Evolutionary conservation across 2,113 vertebrate species (phyloP), one percentile per base, ranked within the genome.

Genomic region (Terrapene triunguis): DNA sequence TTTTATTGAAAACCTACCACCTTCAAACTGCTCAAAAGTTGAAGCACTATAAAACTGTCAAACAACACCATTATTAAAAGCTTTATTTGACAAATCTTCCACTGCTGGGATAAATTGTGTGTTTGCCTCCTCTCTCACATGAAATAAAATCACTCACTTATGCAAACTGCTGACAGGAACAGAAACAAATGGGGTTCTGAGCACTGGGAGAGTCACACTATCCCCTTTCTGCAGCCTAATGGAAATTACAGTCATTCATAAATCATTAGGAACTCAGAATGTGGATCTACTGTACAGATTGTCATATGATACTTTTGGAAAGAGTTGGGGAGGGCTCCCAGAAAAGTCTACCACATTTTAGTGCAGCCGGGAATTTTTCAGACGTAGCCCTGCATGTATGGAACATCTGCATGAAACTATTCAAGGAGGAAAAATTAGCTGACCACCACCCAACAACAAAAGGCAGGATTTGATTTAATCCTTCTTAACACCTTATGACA

Each of bases 1-100:
- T 98, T 98, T 98, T 98, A 98, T 98, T 97, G 98, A 98, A 98
- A 98, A 98, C 96, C 98, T 98, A 98, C 98, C 98, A 98, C 98
- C 98, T 98, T 98, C 98, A 98, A 98, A 98, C 98, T 97, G 97
- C 91, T 87, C 1, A 17, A 97, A 97, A 98, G 98, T 98, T 98
- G 98, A 98, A 97, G 97, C 96, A 98, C 98, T 98, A 98, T 98
- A 98, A 98, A 98, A 98, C 98, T 98, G 98, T 98, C 98, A 98
- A 97, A 98, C 97, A 98, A 97, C 91, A 97, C 97, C 97, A 98
- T 98, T 98, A 98, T 98, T 98, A 98, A 98, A 98, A 98, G 98
- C 98, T 98, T 98, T 98, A 97, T 98, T 98, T 98, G 98, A 98
- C 98, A 98, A 98, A 98, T 98, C 97, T 98, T 97, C 96, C 88